phyloP scores from a whole-genome alignment of 2,113 vertebrate genomes.

The Oncorhynchus clarkii region DNA sequence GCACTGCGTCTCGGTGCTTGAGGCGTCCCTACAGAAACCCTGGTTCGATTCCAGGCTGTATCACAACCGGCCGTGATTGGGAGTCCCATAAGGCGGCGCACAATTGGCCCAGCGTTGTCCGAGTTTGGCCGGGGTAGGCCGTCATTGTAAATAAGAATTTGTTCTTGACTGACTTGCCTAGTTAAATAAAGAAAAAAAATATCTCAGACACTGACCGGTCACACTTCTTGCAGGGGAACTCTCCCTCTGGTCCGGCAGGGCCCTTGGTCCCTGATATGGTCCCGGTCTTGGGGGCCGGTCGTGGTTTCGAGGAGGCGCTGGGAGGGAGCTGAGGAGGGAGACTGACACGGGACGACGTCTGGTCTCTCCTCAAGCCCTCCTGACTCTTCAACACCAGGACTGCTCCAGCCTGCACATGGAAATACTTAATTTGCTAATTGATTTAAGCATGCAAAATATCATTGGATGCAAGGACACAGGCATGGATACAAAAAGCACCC shows the following conservation, averaged over 20 bases:
- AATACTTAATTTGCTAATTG: background rate
- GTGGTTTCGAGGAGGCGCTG: slow-evolving; percentile 59
- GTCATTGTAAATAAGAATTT: too few relatives aligned
- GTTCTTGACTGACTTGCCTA: too few relatives aligned
- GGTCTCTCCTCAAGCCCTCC: slow-evolving; percentile 75
- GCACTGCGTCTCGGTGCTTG: too few relatives aligned
- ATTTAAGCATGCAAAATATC: background rate
- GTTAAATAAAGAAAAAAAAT: background rate
- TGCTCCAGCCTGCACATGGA: slow-evolving; percentile 65
- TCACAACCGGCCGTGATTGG: too few relatives aligned
- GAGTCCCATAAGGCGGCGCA: too few relatives aligned
- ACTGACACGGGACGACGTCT: slow-evolving; percentile 45
- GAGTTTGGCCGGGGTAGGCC: too few relatives aligned
- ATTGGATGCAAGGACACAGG: background rate
- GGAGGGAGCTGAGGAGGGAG: slow-evolving; percentile 30
- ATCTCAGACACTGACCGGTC: slow-evolving; percentile 80
- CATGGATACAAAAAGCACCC: background rate
- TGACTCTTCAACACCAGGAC: slow-evolving; percentile 75
- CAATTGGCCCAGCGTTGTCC: too few relatives aligned
- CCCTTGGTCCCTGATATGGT: slow-evolving; percentile 68
- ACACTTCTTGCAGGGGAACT: slow-evolving; percentile 99
- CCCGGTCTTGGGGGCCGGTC: slow-evolving; percentile 65
- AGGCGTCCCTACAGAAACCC: too few relatives aligned
- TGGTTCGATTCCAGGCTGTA: too few relatives aligned
- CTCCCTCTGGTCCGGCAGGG: slow-evolving; percentile 82